Evolutionary conservation across 64 coral and sea anemone genomes (phyloP).

Genomic region (Actinia tenebrosa): DNA sequence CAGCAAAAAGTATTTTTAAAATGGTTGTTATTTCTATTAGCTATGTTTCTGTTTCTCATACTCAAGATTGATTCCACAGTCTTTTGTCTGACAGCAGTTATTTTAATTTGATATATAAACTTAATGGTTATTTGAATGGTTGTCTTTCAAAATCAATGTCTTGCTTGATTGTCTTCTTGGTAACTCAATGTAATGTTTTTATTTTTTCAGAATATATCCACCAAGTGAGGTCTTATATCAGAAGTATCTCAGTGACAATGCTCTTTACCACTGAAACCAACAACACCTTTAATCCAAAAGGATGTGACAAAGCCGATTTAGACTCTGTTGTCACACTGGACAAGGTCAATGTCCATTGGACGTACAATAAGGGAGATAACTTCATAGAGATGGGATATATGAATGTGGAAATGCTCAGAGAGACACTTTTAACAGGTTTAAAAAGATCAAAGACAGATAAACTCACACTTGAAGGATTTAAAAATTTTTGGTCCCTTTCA

Average conservation of each 20-base stretch:
- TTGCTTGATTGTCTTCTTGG: not conserved
- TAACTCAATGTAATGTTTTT: not conserved
- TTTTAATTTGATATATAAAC: too few species aligned
- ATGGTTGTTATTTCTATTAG: too few species aligned
- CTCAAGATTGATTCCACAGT: too few species aligned
- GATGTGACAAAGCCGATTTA: constrained; percentile 44
- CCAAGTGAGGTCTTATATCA: constrained; percentile 87
- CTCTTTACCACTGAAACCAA: constrained; percentile 72
- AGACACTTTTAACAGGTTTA: constrained; percentile 51
- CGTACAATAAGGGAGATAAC: constrained; percentile 88
- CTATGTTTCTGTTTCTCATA: too few species aligned
- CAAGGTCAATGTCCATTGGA: constrained; percentile 85
- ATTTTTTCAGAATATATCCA: constrained; percentile 76
- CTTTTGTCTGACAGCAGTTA: too few species aligned
- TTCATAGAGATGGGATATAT: constrained; percentile 97
- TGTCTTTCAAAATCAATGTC: too few species aligned
- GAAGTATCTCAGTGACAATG: constrained; percentile 95
- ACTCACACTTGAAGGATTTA: constrained; percentile 55
- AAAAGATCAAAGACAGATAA: constrained; percentile 45
- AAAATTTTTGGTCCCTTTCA: constrained; percentile 43
- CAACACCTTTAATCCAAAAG: constrained; percentile 7
- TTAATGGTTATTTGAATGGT: too few species aligned
- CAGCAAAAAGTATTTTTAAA: too few species aligned
- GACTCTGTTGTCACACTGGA: constrained; percentile 66
- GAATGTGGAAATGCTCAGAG: constrained; percentile 75